Conservation (phyloP, 2,888 invertebrate genomes). For the Pachydiplax longipennis region DNA sequence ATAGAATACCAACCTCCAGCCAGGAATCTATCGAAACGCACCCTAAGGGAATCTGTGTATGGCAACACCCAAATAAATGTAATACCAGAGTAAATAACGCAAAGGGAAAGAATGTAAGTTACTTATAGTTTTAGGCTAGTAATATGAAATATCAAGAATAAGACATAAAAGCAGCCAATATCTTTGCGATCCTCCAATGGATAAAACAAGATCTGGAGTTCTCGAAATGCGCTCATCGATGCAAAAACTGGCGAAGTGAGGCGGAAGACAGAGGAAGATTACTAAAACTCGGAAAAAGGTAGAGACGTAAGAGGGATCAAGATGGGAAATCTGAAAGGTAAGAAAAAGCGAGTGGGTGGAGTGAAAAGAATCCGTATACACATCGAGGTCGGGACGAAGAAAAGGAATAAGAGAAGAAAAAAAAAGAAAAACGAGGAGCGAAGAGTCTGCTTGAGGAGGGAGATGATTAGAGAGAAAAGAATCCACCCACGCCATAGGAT, state of each 20-base stretch:
- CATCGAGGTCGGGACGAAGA: background rate
- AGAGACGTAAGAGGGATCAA: background rate
- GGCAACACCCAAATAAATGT: too few species aligned
- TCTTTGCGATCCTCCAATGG: too few species aligned
- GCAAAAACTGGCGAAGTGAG: background rate
- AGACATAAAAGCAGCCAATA: too few species aligned
- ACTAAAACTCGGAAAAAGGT: background rate
- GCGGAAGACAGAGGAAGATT: background rate
- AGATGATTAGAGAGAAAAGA: background rate
- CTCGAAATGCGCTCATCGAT: background rate
- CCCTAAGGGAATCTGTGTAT: too few species aligned
- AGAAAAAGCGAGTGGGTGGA: background rate
- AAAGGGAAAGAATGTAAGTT: too few species aligned
- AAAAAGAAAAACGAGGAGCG: background rate
- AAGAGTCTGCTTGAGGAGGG: background rate
- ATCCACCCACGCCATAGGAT: background rate
- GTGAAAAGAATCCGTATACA: background rate
- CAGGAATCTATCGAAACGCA: too few species aligned
- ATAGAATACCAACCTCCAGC: too few species aligned
- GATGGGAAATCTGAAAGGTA: background rate
- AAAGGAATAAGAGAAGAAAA: background rate
- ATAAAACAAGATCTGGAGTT: too few species aligned
- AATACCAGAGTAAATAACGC: too few species aligned
- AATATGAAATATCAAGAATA: too few species aligned
- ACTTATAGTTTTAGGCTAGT: too few species aligned